A percentile compares a stretch with the other conserved stretches of the same genome.
Conservation (phyloP, 2,797 vertebrate genomes). For the Gadopsis bispinosus region DNA sequence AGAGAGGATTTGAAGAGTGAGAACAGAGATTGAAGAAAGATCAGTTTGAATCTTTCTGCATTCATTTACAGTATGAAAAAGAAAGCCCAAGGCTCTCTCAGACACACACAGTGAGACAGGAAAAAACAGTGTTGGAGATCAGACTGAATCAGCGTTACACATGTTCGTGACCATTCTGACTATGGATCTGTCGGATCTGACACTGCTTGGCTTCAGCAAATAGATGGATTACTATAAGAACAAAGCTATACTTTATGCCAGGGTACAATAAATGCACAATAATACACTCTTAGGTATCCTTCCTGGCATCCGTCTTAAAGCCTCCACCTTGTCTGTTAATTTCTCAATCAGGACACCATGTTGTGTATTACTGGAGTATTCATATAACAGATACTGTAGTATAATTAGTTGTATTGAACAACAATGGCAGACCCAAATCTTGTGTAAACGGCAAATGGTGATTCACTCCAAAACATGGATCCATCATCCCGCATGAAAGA, state of each 20-base stretch:
- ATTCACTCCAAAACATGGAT: background rate
- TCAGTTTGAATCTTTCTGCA: constrained; percentile 25
- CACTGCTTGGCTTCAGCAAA: constrained; percentile 1
- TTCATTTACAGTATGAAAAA: constrained; percentile 21
- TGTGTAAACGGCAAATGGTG: background rate
- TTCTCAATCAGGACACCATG: background rate
- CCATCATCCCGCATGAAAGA: background rate
- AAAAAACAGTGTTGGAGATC: background rate
- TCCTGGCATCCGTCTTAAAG: background rate
- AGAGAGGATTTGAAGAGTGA: constrained; percentile 34
- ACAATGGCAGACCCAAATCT: constrained; percentile 1
- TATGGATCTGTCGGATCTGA: constrained; percentile 2
- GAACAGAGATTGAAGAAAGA: constrained; percentile 18
- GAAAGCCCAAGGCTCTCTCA: constrained; percentile 6
- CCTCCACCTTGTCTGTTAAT: background rate
- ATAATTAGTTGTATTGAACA: background rate
- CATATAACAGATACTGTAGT: background rate
- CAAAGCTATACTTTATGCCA: background rate
- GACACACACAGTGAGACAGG: constrained; percentile 4
- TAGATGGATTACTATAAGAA: background rate
- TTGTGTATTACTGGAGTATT: constrained; percentile 4
- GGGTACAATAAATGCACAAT: background rate
- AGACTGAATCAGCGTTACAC: constrained; percentile 7
- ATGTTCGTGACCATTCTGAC: background rate
- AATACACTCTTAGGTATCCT: background rate